Evolutionary conservation across 2,888 invertebrate genomes (phyloP), one percentile per base, ranked within the genome.

Genomic region (Sphecodes monilicornis): DNA sequence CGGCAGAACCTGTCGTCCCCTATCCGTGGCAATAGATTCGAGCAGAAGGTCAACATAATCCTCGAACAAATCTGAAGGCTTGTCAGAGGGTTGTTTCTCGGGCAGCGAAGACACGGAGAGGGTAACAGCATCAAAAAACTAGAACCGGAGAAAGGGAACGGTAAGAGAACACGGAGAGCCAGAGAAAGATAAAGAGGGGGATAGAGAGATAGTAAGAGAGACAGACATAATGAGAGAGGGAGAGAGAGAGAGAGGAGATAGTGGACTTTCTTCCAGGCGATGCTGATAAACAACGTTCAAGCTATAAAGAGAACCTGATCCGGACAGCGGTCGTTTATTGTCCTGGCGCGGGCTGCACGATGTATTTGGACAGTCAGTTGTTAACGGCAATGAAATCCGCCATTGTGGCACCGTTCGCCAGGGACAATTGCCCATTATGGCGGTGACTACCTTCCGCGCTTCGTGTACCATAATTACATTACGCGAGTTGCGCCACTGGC

Each of bases 301-400:
- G 90, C 80, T 91, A 91, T 92, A 92, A 91, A 91, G 91, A 91
- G 91, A 92, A 92, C 91, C 92, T 92, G 92, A 92, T 92, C 91
- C 90, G 91, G 91, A 89, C 90, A 89, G 90, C 89, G 87, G 82
- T 75, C 86, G 86, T 79, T 90, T 85, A 92, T 92, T 92, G 92
- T 92, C 89, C 80, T 66, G 84, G 74, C 89, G 89, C 92, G 92
- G 91, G 88, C 90, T 88, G 89, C 86, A 85, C 90, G 90, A 91
- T 92, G 89, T 92, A 92, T 92, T 92, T 92, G 92, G 92, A 92
- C 92, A 92, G 92, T 92, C 88, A 85, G 92, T 92, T 92, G 92
- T 92, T 92, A 92, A 92, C 92, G 91, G 91, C 92, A 92, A 91
- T 92, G 92, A 92, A 90, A 92, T 92, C 91, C 91, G 89, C 89